These are phyloP conservation scores for Dolichallabes microphthalmus DNA, from an alignment of 2,113 vertebrate genomes.

Conservation along the genomic window DNA sequence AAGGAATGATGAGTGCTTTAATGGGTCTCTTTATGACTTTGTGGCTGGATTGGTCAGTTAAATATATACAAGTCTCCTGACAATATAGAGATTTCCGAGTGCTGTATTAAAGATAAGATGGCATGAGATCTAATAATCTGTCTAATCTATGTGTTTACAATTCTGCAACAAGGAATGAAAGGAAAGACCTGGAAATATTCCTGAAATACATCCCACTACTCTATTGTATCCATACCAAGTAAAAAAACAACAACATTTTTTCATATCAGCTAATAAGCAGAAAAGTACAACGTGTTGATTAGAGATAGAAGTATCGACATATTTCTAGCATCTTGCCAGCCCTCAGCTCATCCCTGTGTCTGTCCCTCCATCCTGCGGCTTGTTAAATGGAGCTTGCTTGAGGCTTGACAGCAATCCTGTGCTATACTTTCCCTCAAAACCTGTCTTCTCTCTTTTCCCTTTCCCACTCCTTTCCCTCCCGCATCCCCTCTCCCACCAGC, in stretches of 20 bases:
- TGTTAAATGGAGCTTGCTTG: conserved; percentile 74
- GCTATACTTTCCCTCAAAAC: conserved; percentile 71
- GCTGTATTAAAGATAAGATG: conserved; percentile 49
- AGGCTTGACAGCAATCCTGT: conserved; percentile 74
- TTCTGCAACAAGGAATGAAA: background rate
- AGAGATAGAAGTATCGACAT: conserved; percentile 6
- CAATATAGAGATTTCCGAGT: conserved; percentile 24
- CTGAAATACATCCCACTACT: background rate
- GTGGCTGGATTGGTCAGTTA: conserved; percentile 30
- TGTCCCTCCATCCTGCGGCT: conserved; percentile 71
- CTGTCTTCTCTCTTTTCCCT: conserved; percentile 58
- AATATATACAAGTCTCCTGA: conserved; percentile 8
- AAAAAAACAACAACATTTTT: background rate
- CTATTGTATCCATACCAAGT: background rate
- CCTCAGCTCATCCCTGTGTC: conserved; percentile 46
- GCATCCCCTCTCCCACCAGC: conserved; percentile 58
- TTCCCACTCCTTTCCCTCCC: conserved; percentile 57
- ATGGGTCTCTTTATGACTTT: conserved; percentile 46
- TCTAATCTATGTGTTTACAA: background rate
- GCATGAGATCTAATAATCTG: conserved; percentile 10
- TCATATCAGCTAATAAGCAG: conserved; percentile 6
- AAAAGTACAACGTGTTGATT: conserved; percentile 10
- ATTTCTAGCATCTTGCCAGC: conserved; percentile 1
- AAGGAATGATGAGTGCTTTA: conserved; percentile 53
- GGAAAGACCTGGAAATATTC: background rate